phyloP scores from a whole-genome alignment of 2,113 vertebrate genomes.

The Ochotona princeps region DNA sequence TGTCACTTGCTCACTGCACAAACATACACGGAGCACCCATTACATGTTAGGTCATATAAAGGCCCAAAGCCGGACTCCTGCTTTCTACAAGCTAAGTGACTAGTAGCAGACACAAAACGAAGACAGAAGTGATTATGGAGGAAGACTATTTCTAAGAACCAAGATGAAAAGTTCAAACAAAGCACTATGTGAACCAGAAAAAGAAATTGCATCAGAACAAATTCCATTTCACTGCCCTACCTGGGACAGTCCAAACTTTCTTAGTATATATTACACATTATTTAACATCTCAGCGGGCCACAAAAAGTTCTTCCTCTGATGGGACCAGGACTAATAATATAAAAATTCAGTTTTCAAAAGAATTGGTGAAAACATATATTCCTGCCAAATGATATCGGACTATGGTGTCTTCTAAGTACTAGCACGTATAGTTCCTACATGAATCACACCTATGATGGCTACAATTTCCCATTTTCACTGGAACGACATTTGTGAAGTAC shows the following conservation, averaged over 20 bases:
- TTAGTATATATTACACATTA: conserved; percentile 6
- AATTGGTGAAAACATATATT: neutral
- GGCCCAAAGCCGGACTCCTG: neutral
- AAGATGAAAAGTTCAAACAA: conserved; percentile 56
- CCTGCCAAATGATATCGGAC: neutral
- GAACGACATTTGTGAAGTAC: neutral
- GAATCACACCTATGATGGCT: neutral
- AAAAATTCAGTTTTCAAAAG: neutral
- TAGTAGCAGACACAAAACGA: neutral
- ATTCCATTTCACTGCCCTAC: neutral
- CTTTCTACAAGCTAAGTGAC: neutral
- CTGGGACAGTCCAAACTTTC: conserved; percentile 21
- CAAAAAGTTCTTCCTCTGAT: neutral
- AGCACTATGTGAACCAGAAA: conserved; percentile 26
- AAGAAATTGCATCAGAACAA: conserved; percentile 33
- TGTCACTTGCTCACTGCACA: neutral
- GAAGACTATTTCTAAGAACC: conserved; percentile 41
- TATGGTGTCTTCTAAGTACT: neutral
- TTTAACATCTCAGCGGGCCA: conserved; percentile 38
- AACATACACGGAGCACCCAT: neutral
- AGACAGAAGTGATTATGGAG: conserved; percentile 49
- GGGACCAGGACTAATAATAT: neutral
- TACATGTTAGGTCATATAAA: neutral
- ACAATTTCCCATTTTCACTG: neutral
- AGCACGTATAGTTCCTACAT: neutral